phyloP scores from a whole-genome alignment of 2,888 invertebrate species.

The Drosophila hamatofila region DNA sequence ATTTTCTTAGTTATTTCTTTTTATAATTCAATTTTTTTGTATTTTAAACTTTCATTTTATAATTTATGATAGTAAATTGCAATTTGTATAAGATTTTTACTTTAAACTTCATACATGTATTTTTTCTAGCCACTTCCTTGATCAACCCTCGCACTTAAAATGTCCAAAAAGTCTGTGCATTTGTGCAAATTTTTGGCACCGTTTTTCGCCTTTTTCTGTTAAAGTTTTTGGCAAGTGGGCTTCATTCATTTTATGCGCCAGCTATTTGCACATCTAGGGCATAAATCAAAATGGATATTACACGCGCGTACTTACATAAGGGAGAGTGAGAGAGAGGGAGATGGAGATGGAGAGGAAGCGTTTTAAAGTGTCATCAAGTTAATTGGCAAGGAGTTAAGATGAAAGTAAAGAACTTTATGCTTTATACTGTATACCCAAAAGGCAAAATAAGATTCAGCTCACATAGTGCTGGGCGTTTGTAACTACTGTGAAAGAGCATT shows the following conservation, averaged over 20 bases:
- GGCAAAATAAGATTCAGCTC: constrained; percentile 7
- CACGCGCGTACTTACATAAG: constrained; percentile 15
- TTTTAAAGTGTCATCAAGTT: constrained; percentile 65
- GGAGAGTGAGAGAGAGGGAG: neutral
- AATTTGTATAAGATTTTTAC: neutral
- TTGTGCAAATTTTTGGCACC: constrained; percentile 33
- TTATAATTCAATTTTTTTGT: too few species aligned
- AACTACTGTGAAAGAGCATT: constrained; percentile 52
- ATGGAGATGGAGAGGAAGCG: neutral
- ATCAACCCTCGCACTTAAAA: constrained; percentile 16
- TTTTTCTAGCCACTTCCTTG: neutral
- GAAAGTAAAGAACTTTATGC: constrained; percentile 28
- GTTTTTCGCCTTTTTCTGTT: constrained; percentile 21
- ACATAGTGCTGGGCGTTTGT: constrained; percentile 13
- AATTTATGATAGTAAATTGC: too few species aligned
- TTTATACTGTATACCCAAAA: constrained; percentile 22
- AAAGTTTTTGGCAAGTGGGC: constrained; percentile 48
- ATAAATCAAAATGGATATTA: constrained; percentile 51
- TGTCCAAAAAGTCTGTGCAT: constrained; percentile 2
- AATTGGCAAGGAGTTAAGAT: constrained; percentile 54
- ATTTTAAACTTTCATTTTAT: too few species aligned
- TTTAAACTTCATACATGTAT: neutral
- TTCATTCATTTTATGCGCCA: constrained; percentile 33
- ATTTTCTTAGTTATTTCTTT: too few species aligned
- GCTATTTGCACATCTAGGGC: constrained; percentile 32